Base-by-base conservation (phyloP, 2,888 invertebrate species). In the Drosophila vallismaia region DNA sequence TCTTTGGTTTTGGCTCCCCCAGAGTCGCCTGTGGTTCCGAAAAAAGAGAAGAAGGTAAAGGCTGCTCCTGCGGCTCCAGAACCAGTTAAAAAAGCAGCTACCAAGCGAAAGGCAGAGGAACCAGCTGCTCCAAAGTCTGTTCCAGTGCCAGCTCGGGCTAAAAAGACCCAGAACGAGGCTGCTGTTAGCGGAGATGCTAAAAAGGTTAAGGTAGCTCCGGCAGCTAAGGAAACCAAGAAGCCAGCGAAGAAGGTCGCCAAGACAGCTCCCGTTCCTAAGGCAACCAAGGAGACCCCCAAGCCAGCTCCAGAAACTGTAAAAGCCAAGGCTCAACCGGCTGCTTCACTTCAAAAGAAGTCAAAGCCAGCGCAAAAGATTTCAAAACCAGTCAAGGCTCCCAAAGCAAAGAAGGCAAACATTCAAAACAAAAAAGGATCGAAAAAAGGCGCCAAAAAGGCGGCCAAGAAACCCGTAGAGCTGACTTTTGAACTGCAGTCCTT, bases 401-500 rank as follows among this genome's bases (percentile, higher is more conserved):
- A 46, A 12, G n/a, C 2, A 46, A 44, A 49, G 36, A 59, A 50
- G n/a, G n/a, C 7, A 3, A 2, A 57, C n/a, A 52, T 38, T 1
- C 31, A 57, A 26, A 56, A 38, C 2, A 38, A 55, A 6, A 33
- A 31, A 9, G 33, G n/a, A 7, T 4, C 31, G 1, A 2, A 36
- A 54, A 10, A 67, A 77, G 51, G 24, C 26, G 6, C 33, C 50
- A 60, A 60, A 40, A 19, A 19, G 19, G 19, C 19, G 19, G 5
- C 31, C n/a, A 28, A 50, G 26, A 59, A 68, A 28, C 70, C 54
- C 1, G 31, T 69, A 1, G 63, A 69, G 10, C 36, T 80, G 14
- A 31, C 70, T 6, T 86, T 68, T 19, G 88, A 89, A 29, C 51
- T 88, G 0, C 62, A 82, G 31, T 68, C 86, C 3, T 91, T 89